A percentile compares a stretch with the other conserved stretches of the same genome.
phyloP scores from a whole-genome alignment of 2,797 vertebrate genomes.

The Hypotaenidia okinawae region DNA sequence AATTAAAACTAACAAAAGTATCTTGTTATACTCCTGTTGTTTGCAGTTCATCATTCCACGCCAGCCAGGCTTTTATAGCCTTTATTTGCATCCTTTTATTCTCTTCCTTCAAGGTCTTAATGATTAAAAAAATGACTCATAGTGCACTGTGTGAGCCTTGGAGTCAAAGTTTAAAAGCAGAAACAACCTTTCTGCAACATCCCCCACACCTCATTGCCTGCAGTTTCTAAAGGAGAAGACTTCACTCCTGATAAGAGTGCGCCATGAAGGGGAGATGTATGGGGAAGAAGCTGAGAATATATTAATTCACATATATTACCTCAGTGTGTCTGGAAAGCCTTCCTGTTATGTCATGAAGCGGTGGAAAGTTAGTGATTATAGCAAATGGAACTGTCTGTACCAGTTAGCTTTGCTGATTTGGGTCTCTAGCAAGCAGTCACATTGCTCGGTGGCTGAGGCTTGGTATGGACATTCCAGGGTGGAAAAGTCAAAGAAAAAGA shows the following conservation, averaged over 20 bases:
- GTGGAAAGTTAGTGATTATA: too few relatives aligned
- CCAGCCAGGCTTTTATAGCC: background rate
- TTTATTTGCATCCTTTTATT: background rate
- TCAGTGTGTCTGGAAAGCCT: background rate
- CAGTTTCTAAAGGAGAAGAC: background rate
- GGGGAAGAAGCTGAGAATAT: background rate
- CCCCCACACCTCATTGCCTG: accelerated
- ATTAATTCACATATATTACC: background rate
- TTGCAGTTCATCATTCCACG: background rate
- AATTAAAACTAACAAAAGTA: background rate
- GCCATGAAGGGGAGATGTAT: background rate
- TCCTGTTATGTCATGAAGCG: background rate
- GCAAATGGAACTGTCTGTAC: too few relatives aligned
- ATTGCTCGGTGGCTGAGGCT: background rate
- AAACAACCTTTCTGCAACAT: background rate
- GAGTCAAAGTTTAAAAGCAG: background rate
- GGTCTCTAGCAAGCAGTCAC: background rate
- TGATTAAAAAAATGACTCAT: background rate
- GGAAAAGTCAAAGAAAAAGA: background rate
- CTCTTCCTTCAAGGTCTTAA: background rate
- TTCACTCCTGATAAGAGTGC: background rate
- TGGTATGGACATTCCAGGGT: background rate
- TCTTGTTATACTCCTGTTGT: background rate
- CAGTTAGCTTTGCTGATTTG: background rate
- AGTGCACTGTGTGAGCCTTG: background rate